These are phyloP conservation scores for Callipepla squamata DNA, from an alignment of 2,113 vertebrate species.

Conservation along the genomic window DNA sequence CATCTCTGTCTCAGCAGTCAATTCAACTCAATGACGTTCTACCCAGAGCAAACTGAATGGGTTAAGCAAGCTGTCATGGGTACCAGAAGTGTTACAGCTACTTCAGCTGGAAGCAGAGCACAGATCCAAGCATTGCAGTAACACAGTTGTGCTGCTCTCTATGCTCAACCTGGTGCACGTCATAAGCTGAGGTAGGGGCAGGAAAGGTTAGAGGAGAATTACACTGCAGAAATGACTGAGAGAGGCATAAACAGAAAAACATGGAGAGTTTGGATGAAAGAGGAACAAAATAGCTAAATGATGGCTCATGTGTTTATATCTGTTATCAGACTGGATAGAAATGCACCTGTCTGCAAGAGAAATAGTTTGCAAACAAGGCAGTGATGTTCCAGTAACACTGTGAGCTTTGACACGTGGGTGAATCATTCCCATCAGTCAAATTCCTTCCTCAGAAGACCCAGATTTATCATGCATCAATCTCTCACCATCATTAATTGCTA, in stretches of 20 bases:
- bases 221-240: fast-evolving
- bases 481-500: conserved; percentile 45
- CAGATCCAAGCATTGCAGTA: background rate
- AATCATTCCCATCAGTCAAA: background rate
- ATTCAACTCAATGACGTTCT: background rate
- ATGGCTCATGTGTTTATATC: background rate
- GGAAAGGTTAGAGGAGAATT: background rate
- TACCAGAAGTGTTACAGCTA: background rate
- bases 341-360: background rate
- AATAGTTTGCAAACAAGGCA: background rate
- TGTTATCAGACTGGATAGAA: background rate
- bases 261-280: background rate
- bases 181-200: background rate
- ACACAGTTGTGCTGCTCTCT: background rate
- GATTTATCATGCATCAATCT: conserved; percentile 24
- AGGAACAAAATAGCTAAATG: background rate
- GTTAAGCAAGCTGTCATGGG: background rate
- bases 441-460: background rate
- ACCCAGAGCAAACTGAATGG: background rate
- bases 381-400: background rate
- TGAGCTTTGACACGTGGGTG: background rate
- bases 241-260: background rate
- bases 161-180: fast-evolving
- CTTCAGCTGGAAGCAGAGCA: background rate
- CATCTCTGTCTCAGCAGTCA: background rate